A percentile compares a stretch with the other conserved stretches of the same genome.
phyloP scores from a whole-genome alignment of 1,140 invertebrate species.

The Leptonema lineaticorne region DNA sequence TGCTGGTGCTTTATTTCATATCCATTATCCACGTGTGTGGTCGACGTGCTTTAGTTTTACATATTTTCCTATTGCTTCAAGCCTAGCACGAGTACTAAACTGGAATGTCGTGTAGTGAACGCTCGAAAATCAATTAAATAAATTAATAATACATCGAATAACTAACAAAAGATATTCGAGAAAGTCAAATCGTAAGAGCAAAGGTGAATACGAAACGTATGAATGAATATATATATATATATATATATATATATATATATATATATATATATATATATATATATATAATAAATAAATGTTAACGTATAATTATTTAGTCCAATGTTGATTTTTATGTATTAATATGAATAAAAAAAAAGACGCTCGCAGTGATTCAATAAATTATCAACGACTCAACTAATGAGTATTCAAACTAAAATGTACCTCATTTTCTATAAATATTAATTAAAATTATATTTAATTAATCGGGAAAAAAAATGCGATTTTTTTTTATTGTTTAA shows the following conservation, averaged over 20 bases:
- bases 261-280: no score
- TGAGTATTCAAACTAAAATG: no score
- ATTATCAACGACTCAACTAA: no score
- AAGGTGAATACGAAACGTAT: slow-evolving; percentile 32
- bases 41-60: slow-evolving; percentile 16
- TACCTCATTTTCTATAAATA: no score
- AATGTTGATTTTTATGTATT: slow-evolving; percentile 31
- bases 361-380: neutral
- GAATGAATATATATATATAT: no score
- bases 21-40: slow-evolving; percentile 39
- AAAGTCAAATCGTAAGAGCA: neutral
- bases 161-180: slow-evolving; percentile 1
- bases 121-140: slow-evolving; percentile 9
- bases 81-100: no score
- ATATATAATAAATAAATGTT: no score
- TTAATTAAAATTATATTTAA: no score
- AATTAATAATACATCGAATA: slow-evolving; percentile 1
- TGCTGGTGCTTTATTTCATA: slow-evolving; percentile 39
- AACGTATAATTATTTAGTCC: slow-evolving; percentile 31
- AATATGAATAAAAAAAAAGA: slow-evolving; percentile 19
- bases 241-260: no score
- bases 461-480: no score
- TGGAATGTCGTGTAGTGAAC: slow-evolving; percentile 14
- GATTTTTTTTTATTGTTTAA: no score
- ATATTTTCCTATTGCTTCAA: slow-evolving; percentile 22